Base-by-base conservation (phyloP, 37 sponge, comb jelly and placozoan species). In the Chondrilla cf. caribensis region DNA sequence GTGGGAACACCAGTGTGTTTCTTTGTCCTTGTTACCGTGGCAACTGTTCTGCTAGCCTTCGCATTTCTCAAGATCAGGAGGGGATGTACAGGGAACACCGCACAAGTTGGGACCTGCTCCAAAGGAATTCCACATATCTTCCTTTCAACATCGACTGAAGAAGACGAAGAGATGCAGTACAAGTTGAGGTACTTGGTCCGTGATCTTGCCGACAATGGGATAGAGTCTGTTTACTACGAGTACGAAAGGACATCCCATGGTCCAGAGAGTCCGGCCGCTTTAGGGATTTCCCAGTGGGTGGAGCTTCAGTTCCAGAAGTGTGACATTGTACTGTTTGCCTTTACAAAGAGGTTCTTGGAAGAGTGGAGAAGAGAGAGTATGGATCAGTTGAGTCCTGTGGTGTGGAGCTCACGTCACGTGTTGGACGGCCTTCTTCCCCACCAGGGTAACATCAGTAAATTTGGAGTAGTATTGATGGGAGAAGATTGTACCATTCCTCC, bases 321-420 rank as follows among this genome's bases (percentile, higher is more conserved):
- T 22, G 44, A 42, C 41, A 21, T 73, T 40, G 76, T 73, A n/a
- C 36, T 73, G 44, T 73, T 73, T 73, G 76, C 36, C n/a, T 73
- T 40, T 37, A 73, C 76, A 2, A 17, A 73, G 44, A 73, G n/a
- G 41, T 73, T 73, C 44, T 2, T 42, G 41, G 43, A 73, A 25
- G 76, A 73, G 76, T 73, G 76, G 76, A 73, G 36, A 31, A 37
- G 44, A 40, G 76, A 42, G 44, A 73, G 76, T 22, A 40, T n/a
- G 19, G 76, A 39, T 39, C 18, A 22, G 25, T n/a, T 73, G 25
- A 33, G 17, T 33, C 76, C 76, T 22, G 7, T 73, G 1, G 76
- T 73, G 44, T 73, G 41, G 42, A 37, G 38, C 36, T 39, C 41
- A 15, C 41, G 76, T 0, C 43, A 73, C 40, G 24, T 73, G 44